Percentiles rank a stretch among this genome's conserved stretches.
phyloP scores from a whole-genome alignment of 2,888 invertebrate species.

The Cheilosia scutellata region DNA sequence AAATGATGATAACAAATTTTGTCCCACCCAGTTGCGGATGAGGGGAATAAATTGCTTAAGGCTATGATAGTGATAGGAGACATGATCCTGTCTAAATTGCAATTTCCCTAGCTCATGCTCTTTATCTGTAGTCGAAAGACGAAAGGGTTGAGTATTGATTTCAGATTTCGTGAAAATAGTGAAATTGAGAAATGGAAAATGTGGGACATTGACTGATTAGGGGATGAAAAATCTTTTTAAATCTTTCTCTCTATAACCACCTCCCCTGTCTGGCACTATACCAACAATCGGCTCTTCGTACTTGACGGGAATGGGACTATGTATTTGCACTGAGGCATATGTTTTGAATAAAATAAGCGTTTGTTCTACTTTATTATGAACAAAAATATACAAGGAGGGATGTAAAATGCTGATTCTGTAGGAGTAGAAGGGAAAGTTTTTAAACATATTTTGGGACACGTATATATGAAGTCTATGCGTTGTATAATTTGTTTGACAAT shows the following conservation, averaged over 20 bases:
- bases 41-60: constrained; percentile 30
- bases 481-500: constrained; percentile 34
- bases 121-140: constrained; percentile 17
- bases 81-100: constrained; percentile 61
- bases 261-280: not conserved
- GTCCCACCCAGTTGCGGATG: constrained; percentile 14
- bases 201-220: constrained; percentile 65
- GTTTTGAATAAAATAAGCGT: constrained; percentile 43
- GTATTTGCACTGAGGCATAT: constrained; percentile 40
- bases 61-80: constrained; percentile 29
- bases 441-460: constrained; percentile 37
- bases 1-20: constrained; percentile 42
- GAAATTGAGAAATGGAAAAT: constrained; percentile 52
- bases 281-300: constrained; percentile 4
- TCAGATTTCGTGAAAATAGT: constrained; percentile 50
- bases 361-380: constrained; percentile 5
- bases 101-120: constrained; percentile 35
- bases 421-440: constrained; percentile 15
- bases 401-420: constrained; percentile 8
- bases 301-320: constrained; percentile 28
- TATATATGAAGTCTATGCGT: constrained; percentile 24
- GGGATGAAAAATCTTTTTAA: constrained; percentile 58
- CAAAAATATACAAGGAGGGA: constrained; percentile 1
- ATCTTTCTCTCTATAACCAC: not conserved
- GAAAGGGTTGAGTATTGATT: constrained; percentile 67